Evolutionary conservation across 2,797 vertebrate genomes (phyloP).

Genomic region (Macropus fuliginosus): DNA sequence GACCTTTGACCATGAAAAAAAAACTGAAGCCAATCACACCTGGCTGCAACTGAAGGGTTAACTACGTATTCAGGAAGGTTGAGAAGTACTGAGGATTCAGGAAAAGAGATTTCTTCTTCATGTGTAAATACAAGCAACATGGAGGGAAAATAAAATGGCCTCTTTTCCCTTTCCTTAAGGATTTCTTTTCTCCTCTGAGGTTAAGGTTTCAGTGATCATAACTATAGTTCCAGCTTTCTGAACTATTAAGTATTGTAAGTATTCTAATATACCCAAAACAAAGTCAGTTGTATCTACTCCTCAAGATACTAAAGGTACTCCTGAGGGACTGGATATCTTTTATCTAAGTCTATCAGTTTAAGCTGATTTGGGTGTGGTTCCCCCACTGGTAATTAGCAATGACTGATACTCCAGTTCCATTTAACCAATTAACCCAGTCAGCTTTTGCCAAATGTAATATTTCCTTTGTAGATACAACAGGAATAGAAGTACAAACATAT

Average conservation of each 20-base stretch:
- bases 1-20: background rate
- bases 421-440: background rate
- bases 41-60: slow-evolving; percentile 19
- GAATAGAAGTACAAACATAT: background rate
- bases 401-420: background rate
- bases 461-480: background rate
- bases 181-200: slow-evolving; percentile 23
- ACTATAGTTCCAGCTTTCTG: slow-evolving; percentile 58
- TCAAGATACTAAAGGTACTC: background rate
- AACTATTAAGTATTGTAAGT: slow-evolving; percentile 72
- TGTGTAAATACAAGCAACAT: slow-evolving; percentile 53
- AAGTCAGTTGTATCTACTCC: background rate
- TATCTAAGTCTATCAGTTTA: background rate
- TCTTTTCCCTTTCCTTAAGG: slow-evolving; percentile 19
- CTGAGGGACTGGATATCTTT: background rate
- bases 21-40: slow-evolving; percentile 5
- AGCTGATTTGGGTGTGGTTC: background rate
- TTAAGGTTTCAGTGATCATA: slow-evolving; percentile 58
- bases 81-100: slow-evolving; percentile 14
- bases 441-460: background rate
- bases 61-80: slow-evolving; percentile 4
- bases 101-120: slow-evolving; percentile 47
- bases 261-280: slow-evolving; percentile 1
- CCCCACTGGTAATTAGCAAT: background rate
- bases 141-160: slow-evolving; percentile 19